Percentiles rank a stretch among this genome's conserved stretches.
Conservation (phyloP, 2,113 vertebrate species). For the Taxidea taxus region DNA sequence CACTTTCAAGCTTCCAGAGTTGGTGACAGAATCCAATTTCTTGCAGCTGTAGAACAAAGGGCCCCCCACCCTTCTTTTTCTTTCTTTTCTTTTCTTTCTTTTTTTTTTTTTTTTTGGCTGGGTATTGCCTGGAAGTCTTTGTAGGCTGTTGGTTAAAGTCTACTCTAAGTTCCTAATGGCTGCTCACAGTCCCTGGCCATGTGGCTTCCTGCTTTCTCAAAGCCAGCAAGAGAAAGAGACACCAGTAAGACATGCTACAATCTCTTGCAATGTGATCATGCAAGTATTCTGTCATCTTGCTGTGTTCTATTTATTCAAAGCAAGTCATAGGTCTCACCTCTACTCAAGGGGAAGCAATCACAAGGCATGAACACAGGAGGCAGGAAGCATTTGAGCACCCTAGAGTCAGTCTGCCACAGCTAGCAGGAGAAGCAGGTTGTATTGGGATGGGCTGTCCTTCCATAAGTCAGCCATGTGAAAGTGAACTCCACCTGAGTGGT, state of each 20-base stretch:
- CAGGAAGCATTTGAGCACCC: neutral
- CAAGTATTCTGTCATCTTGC: neutral
- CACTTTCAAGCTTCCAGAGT: neutral
- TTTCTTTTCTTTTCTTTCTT: neutral
- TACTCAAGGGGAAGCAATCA: neutral
- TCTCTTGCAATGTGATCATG: no score
- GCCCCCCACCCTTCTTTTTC: neutral
- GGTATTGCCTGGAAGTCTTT: neutral
- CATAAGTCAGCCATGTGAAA: neutral
- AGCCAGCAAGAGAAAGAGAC: neutral
- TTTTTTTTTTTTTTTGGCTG: neutral
- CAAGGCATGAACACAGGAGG: neutral
- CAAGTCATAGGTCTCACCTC: neutral
- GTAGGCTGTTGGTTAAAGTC: neutral
- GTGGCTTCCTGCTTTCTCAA: neutral
- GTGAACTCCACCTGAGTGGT: neutral
- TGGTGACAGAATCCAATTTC: neutral
- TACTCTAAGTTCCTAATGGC: neutral
- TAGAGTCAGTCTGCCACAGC: neutral
- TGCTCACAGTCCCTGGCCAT: neutral
- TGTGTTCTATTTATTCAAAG: neutral
- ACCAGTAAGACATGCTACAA: fast-evolving
- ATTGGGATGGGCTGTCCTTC: neutral
- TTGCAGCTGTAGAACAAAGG: neutral
- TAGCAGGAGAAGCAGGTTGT: neutral